These are phyloP conservation scores for Calidris pygmaea DNA, from an alignment of 2,113 vertebrate species.

Conservation along the genomic window DNA sequence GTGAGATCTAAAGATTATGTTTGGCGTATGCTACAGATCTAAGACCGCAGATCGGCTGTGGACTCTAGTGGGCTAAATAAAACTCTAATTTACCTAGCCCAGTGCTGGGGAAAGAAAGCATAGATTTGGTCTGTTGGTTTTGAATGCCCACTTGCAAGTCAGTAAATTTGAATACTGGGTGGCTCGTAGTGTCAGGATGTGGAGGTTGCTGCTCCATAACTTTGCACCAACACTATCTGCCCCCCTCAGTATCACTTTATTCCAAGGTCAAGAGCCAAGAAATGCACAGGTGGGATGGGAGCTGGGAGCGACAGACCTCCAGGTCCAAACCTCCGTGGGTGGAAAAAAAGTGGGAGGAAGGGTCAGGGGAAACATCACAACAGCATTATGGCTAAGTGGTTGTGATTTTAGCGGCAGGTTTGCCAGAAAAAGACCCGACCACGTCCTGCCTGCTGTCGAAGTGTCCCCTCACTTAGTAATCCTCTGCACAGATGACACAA, in stretches of 20 bases:
- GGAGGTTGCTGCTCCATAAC: not conserved
- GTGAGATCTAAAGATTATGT: not conserved
- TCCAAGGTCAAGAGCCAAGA: not conserved
- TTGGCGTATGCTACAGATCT: not conserved
- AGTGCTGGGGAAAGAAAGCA: not conserved
- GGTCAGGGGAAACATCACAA: not conserved
- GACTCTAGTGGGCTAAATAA: not conserved
- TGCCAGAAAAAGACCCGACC: not conserved
- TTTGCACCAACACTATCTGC: not conserved
- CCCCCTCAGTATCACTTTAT: not conserved
- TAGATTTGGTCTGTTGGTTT: not conserved
- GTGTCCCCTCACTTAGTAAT: not conserved
- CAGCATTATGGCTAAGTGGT: not conserved
- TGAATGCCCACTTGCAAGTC: not conserved
- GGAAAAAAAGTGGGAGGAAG: not conserved
- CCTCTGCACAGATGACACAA: not conserved
- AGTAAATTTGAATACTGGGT: not conserved
- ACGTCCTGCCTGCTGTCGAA: fast-evolving
- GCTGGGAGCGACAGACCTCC: not conserved
- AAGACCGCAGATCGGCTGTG: not conserved
- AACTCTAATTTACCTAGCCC: not conserved
- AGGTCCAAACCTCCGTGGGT: not conserved
- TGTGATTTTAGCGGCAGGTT: not conserved
- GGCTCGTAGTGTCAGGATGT: not conserved
- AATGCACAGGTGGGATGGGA: fast-evolving